phyloP scores from a whole-genome alignment of 2,113 vertebrate genomes.

The Junco hyemalis region DNA sequence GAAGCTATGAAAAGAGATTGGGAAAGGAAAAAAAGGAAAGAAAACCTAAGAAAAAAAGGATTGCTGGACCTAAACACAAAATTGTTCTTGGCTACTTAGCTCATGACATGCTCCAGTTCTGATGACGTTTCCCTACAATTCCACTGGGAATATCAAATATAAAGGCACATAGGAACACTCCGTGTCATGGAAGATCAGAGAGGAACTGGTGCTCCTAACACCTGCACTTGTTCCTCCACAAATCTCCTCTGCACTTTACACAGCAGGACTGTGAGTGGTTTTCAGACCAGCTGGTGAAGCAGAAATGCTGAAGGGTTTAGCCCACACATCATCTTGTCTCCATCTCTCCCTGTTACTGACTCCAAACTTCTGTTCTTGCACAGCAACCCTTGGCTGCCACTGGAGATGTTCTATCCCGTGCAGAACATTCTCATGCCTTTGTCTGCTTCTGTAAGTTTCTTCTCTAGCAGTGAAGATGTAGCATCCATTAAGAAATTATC shows the following conservation, averaged over 20 bases:
- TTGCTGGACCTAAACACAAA: background rate
- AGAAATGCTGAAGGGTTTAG: background rate
- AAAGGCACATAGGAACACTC: background rate
- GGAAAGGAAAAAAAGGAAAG: background rate
- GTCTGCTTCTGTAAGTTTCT: background rate
- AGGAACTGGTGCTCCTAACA: background rate
- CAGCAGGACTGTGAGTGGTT: background rate
- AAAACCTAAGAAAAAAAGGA: background rate
- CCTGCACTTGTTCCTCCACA: background rate
- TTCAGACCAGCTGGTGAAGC: background rate
- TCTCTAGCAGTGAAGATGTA: background rate
- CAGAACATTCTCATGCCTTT: background rate
- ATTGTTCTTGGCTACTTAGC: background rate
- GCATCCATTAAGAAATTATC: background rate
- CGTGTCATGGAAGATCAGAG: background rate
- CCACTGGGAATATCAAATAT: background rate
- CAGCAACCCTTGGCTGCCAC: background rate
- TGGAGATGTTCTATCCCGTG: background rate
- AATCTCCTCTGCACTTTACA: background rate
- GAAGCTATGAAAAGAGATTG: background rate
- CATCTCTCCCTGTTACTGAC: background rate
- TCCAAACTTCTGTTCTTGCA: background rate
- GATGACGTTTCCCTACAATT: background rate
- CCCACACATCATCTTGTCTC: background rate
- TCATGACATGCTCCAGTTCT: background rate